Percentiles rank a stretch among this genome's conserved stretches.
Evolutionary conservation across 2,888 invertebrate species (phyloP).

Genomic region (Mythimna ferrago): DNA sequence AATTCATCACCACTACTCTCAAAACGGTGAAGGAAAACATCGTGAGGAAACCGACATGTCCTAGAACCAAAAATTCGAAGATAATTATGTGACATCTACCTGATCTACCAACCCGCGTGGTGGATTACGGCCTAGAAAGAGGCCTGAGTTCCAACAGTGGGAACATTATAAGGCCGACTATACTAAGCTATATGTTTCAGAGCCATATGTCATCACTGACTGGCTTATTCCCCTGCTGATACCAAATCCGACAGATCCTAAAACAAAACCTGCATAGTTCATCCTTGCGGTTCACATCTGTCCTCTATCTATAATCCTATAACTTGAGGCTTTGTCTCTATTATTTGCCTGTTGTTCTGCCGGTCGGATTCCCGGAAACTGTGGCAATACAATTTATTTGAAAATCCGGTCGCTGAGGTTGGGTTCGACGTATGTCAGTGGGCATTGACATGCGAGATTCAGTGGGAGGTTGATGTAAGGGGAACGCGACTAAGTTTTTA

Average conservation of each 20-base stretch:
- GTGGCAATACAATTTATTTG: constrained; percentile 35
- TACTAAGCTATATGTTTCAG: too few species aligned
- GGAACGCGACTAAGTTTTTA: not conserved
- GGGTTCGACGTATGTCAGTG: constrained; percentile 25
- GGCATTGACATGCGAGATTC: constrained; percentile 24
- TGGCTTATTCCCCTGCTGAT: too few species aligned
- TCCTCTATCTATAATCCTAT: constrained; percentile 11
- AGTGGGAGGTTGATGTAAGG: not conserved
- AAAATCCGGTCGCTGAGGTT: constrained; percentile 39
- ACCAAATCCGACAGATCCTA: not conserved
- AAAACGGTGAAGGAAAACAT: too few species aligned
- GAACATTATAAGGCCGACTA: too few species aligned
- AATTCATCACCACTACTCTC: too few species aligned
- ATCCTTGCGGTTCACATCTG: not conserved
- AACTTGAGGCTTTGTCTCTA: constrained; percentile 32
- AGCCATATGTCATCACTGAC: too few species aligned
- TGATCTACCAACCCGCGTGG: too few species aligned
- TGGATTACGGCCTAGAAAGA: too few species aligned
- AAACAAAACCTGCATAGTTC: constrained; percentile 11
- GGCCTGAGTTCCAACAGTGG: too few species aligned
- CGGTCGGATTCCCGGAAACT: constrained; percentile 20
- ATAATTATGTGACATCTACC: too few species aligned
- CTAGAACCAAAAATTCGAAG: too few species aligned
- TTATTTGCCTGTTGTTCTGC: constrained; percentile 28
- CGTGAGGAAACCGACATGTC: too few species aligned